These are phyloP conservation scores for Ephestia elutella DNA, from an alignment of 1,140 invertebrate species.

Conservation along the genomic window DNA sequence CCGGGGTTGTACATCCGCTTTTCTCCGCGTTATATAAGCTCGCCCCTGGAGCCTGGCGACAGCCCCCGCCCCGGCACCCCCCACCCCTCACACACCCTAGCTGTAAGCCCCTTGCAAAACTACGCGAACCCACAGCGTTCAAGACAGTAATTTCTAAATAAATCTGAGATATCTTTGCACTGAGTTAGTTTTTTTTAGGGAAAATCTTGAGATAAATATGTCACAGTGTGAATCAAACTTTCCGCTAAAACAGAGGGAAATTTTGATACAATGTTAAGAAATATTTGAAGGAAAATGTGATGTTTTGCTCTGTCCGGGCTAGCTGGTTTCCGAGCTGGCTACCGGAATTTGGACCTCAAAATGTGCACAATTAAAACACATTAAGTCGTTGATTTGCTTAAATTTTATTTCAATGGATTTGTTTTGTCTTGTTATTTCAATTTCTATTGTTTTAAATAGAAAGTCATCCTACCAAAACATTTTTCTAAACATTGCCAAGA, in stretches of 20 bases:
- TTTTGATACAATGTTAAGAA: not conserved
- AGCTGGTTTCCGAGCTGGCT: constrained; percentile 27
- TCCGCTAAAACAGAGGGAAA: not conserved
- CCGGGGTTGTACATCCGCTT: constrained; percentile 58
- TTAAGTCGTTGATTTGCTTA: constrained; percentile 40
- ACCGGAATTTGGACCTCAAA: constrained; percentile 37
- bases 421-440: not conserved
- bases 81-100: constrained; percentile 7
- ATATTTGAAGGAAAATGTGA: not conserved
- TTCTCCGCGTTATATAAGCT: constrained; percentile 67
- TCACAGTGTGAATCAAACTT: not conserved
- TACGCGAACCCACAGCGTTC: constrained; percentile 13
- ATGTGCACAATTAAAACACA: constrained; percentile 38
- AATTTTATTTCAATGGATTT: constrained; percentile 17
- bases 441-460: not conserved
- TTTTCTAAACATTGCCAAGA: too few species aligned
- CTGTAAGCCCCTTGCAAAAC: constrained; percentile 8
- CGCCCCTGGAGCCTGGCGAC: constrained; percentile 58
- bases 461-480: too few species aligned
- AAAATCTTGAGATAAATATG: not conserved
- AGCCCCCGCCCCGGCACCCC: constrained; percentile 27
- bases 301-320: not conserved
- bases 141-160: not conserved
- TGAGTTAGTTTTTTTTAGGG: not conserved
- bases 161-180: not conserved